Evolutionary conservation across 2,797 vertebrate species (phyloP), one percentile per base, ranked within the genome.

Genomic region (Chelidonichthys spinosus): DNA sequence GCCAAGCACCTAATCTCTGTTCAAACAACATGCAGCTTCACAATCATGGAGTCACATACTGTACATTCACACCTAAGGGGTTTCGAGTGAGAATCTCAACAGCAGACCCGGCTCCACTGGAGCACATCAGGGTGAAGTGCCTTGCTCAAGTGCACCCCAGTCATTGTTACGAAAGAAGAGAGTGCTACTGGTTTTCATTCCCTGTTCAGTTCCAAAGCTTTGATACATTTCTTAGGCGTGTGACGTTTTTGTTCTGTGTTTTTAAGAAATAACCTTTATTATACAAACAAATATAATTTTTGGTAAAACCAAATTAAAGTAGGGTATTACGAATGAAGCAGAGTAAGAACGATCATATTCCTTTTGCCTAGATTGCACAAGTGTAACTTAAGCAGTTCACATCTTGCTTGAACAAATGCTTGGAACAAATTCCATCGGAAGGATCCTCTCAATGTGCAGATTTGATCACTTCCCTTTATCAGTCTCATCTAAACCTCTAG

Each of bases 21-120:
- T 68, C 62, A 49, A 81, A 78, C 54, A 77, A 42, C 61, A 44
- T 14, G 49, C 61, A 56, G 58, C 75, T 74, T 67, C 69, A 69
- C 66, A 53, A 78, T 74, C 33, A 37, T 10, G 13, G 60, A 56
- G 66, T 78, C 50, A 53, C 54, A 69, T 36, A 37, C 18, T 62
- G 65, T 50, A 65, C 76, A 47, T 75, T 83, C 69, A 82, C 54
- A 83, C 63, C 78, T 73, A 66, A 80, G 49, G 47, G 69, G 33
- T 69, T 74, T 66, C 43, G 46, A 58, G 33, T 52, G 6, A 72
- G 58, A 60, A 62, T 54, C 49, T 44, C 11, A 60, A 7, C 46
- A 43, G 56, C 69, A 65, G 63, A 72, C 55, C 63, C 42, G 35
- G 75, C 52, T 70, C 50, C 47, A 58, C 54, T 62, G 47, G 59